A percentile compares a stretch with the other conserved stretches of the same genome.
Conservation (phyloP, 2,888 invertebrate genomes). For the Tachina fera region DNA sequence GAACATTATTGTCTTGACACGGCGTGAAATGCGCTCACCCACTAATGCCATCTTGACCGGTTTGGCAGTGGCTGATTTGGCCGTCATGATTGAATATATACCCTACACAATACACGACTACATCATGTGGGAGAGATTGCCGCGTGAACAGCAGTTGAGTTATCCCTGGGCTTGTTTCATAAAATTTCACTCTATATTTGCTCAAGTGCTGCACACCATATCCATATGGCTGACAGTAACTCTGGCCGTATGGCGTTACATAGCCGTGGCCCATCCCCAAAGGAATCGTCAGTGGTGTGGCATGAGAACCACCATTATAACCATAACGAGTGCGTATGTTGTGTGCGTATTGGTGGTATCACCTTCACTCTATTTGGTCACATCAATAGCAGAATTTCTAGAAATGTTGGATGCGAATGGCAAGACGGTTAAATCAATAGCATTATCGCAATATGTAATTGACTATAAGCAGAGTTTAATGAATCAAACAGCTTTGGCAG, state of each 20-base stretch:
- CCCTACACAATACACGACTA: constrained; percentile 93
- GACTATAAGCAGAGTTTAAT: constrained; percentile 76
- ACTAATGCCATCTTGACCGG: constrained; percentile 96
- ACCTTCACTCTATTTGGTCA: constrained; percentile 90
- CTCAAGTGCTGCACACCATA: constrained; percentile 94
- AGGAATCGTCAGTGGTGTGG: constrained; percentile 92
- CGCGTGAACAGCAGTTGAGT: constrained; percentile 84
- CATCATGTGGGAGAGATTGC: constrained; percentile 84
- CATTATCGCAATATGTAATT: constrained; percentile 76
- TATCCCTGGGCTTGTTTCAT: constrained; percentile 93
- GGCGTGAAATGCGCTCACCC: constrained; percentile 94
- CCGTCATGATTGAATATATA: constrained; percentile 97
- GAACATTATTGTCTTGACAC: constrained; percentile 94
- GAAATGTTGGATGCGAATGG: constrained; percentile 82
- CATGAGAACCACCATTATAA: constrained; percentile 89
- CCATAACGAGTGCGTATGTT: constrained; percentile 91
- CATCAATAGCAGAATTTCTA: constrained; percentile 87
- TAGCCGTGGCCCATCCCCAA: constrained; percentile 92
- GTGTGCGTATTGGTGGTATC: constrained; percentile 89
- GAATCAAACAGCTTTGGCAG: constrained; percentile 45
- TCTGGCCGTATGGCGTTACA: constrained; percentile 95
- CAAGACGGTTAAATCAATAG: constrained; percentile 75
- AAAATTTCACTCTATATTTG: constrained; percentile 95
- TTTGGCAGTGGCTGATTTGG: constrained; percentile 94
- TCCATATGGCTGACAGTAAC: constrained; percentile 97